Evolutionary conservation across 2,797 vertebrate species (phyloP).

Genomic region (Anguilla obscura): DNA sequence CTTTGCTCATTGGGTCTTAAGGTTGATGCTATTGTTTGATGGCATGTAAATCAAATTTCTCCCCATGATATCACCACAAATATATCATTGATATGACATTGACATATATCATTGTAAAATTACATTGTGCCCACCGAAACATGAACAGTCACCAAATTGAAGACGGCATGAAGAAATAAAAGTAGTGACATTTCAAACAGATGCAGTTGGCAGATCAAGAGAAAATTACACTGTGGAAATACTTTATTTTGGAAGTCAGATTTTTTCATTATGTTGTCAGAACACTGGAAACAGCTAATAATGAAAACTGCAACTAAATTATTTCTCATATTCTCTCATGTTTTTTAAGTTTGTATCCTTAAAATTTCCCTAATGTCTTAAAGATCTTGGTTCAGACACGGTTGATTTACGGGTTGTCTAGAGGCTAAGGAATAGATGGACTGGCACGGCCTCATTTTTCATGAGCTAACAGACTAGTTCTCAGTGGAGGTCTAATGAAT

Average conservation of each 20-base stretch:
- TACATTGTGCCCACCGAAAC: not conserved
- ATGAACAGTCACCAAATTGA: not conserved
- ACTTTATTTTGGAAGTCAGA: not conserved
- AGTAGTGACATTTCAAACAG: not conserved
- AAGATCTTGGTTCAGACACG: not conserved
- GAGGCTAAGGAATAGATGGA: not conserved
- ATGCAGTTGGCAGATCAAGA: not conserved
- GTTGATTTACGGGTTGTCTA: not conserved
- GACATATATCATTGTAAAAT: not conserved
- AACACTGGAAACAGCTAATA: not conserved
- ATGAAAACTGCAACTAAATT: not conserved
- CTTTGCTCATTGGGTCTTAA: not conserved
- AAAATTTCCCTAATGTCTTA: not conserved
- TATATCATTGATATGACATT: not conserved
- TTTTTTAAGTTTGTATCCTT: not conserved
- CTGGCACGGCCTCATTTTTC: conserved; percentile 33
- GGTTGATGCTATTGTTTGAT: not conserved
- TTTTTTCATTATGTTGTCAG: not conserved
- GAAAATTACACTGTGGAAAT: not conserved
- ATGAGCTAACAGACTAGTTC: conserved; percentile 32
- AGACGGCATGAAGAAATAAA: not conserved
- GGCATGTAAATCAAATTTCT: not conserved
- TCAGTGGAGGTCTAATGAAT: conserved; percentile 65
- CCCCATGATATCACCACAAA: not conserved
- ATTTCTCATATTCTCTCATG: not conserved